Evolutionary conservation across 2,797 vertebrate species (phyloP), one percentile per base, ranked within the genome.

Genomic region (Notolabrus celidotus): DNA sequence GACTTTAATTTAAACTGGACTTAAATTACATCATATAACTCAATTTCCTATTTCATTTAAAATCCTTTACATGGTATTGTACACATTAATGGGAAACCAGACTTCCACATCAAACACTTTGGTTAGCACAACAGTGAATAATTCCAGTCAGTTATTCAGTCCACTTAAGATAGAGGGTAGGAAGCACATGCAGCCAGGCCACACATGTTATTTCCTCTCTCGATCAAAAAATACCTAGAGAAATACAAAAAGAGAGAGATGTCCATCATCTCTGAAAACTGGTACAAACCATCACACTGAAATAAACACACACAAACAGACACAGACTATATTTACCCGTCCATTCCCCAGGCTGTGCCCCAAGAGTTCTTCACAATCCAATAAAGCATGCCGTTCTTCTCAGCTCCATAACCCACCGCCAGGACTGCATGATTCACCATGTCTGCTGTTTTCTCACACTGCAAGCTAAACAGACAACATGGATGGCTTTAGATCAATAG

Each of bases 291-390:
- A 54, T 31, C 5, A 46, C 16, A 46, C n/a, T 29, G 0, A 64
- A 29, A 69, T 12, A 47, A 47, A 71, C 38, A 49, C 19, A 36
- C 7, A 29, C 22, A 27, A 2, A 54, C 22, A 27, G 2, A 54
- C 10, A 41, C 17, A 49, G 43, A 46, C 46, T 66, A 60, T 63
- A 74, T 92, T 92, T 89, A 98, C 96, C 96, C 95, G 0, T 96
- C 56, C 53, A 93, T 87, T 64, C 96, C 96, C 96, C 96, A 97
- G 0, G 0, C 0, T 0, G 74, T 3, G 23, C 96, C 94, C 96
- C 96, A 97, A 9, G 96, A 97, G 87, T 97, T 97, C 79, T 97
- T 97, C 73, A 96, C 96, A 0, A 97, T 97, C 96, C 97, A 98
- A 78, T 95, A 94, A 0, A 91, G 94, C 5, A n/a, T 74, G 2